These are phyloP conservation scores for Podarcis cretensis DNA, from an alignment of 2,113 vertebrate species.

Conservation along the genomic window DNA sequence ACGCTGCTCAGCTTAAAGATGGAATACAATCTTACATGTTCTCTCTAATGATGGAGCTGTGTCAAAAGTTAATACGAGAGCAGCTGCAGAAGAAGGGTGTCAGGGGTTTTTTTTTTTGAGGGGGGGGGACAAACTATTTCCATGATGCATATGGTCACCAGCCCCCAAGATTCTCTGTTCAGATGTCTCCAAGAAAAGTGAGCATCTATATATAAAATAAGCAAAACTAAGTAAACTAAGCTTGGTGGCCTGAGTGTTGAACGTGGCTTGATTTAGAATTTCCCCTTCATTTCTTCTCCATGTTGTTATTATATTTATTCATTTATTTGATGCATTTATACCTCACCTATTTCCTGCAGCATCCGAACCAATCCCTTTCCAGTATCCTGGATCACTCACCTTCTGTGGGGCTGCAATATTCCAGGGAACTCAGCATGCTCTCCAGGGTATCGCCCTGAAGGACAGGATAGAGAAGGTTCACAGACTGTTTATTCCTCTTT, in stretches of 20 bases:
- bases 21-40: neutral
- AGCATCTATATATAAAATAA: neutral
- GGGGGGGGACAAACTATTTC: neutral
- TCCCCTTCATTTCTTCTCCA: neutral
- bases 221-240: neutral
- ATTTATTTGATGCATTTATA: neutral
- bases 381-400: neutral
- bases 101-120: neutral
- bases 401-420: neutral
- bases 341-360: neutral
- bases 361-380: neutral
- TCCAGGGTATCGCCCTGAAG: conserved; percentile 44
- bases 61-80: neutral
- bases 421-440: conserved; percentile 30
- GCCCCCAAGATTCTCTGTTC: neutral
- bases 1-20: neutral
- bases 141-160: neutral
- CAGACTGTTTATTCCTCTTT: neutral
- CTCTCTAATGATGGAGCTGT: neutral
- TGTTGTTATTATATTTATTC: no score
- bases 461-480: neutral
- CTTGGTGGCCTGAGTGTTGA: neutral
- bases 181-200: neutral
- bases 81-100: neutral
- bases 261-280: neutral